Evolutionary conservation across 2,888 invertebrate genomes (phyloP), one percentile per base, ranked within the genome.

Genomic region (Callimorpha dominula): DNA sequence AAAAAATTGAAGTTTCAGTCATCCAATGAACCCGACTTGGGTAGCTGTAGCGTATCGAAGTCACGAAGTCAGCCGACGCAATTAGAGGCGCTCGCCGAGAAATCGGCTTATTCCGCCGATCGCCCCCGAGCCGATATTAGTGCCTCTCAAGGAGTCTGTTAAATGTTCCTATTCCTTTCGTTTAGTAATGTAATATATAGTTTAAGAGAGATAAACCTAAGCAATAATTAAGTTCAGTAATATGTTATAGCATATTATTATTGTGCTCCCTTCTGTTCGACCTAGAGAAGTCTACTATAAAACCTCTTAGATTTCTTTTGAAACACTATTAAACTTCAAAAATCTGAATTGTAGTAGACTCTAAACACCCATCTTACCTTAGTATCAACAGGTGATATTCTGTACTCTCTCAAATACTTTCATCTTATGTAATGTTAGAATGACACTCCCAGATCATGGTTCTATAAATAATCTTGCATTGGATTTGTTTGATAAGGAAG

Each of bases 41-140:
- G 12, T n/a, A 14, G 4, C 40, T 52, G 52, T 43, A 4, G 12
- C 15, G 65, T n/a, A 15, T 8, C 42, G n/a, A 43, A 7, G 67
- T 66, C 71, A 43, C 20, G 52, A 40, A 75, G 71, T 67, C 71
- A 70, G 69, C n/a, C 62, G 50, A 31, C 68, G 78, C 72, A 82
- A 76, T 82, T 73, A 76, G 68, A 76, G 63, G 70, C 57, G 63
- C 67, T 65, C 74, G 66, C 54, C 63, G 65, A 68, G 73, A 71
- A 77, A 82, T 76, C 76, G 71, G 71, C 72, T 82, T 80, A 80
- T 76, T 73, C 74, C 71, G 54, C 70, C 70, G 73, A 74, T 75
- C 65, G 73, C 73, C 20, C 71, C 11, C 65, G n/a, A 46, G 46
- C 70, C 50, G 54, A 65, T 67, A 75, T 68, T 20, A 50, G 52